These are phyloP conservation scores for Rhinoptilus africanus DNA, from an alignment of 2,113 vertebrate species.

Conservation along the genomic window DNA sequence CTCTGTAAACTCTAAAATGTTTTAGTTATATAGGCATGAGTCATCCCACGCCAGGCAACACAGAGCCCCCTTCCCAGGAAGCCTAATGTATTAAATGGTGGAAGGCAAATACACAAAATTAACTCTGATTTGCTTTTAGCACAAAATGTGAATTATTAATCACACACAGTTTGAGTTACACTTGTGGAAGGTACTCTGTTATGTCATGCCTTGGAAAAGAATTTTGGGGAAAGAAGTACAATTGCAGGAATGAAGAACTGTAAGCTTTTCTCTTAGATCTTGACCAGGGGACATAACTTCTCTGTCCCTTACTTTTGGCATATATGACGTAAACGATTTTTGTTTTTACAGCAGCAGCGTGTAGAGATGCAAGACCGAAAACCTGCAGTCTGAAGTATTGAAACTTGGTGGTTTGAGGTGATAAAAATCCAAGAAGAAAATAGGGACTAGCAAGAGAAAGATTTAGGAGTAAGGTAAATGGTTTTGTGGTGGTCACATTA, in stretches of 20 bases:
- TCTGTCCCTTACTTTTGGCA: not conserved
- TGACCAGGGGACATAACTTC: accelerated
- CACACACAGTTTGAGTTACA: not conserved
- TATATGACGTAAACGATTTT: not conserved
- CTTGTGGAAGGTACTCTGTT: not conserved
- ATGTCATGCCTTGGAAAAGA: not conserved
- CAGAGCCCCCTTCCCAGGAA: not conserved
- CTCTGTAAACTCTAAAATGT: conserved; percentile 9
- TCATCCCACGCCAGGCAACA: not conserved
- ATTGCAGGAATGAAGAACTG: not conserved
- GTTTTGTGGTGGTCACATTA: not conserved
- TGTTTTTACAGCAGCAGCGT: not conserved
- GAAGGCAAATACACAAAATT: conserved; percentile 36
- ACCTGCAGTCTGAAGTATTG: not conserved
- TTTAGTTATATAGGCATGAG: conserved; percentile 7
- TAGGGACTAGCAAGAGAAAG: not conserved
- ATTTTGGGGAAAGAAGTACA: not conserved
- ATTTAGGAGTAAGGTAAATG: not conserved
- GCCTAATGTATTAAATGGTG: not conserved
- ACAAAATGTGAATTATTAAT: conserved; percentile 36
- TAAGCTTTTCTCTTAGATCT: not conserved
- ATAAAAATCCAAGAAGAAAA: not conserved
- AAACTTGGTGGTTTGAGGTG: not conserved
- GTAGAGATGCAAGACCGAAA: not conserved
- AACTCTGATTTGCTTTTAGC: conserved; percentile 24